Base-by-base conservation (phyloP, 1,140 invertebrate species). In the Drosophila kanapiae region DNA sequence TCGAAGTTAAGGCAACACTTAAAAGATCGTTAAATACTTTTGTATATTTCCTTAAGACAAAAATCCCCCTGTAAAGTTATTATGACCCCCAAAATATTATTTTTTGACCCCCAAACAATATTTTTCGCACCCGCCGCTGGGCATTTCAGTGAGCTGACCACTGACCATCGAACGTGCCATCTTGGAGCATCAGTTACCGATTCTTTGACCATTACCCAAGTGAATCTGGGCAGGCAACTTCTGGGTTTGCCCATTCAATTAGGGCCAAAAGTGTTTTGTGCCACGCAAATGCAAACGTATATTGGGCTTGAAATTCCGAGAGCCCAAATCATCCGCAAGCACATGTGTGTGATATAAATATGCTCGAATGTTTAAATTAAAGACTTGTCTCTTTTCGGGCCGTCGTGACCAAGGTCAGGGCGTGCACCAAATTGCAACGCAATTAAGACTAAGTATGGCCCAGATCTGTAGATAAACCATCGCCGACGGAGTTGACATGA, bases 341-440 rank as follows among this genome's bases (percentile, higher is more conserved):
- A 75, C 53, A 77, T 68, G 56, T 58, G 42, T 58, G 57, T 23
- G 64, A 67, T 59, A 67, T 29, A 40, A 58, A 76, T 64, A 64
- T 67, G 61, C 59, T 54, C 45, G 38, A 59, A 38, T 65, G 45
- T 33, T 75, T 49, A 51, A 38, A 57, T 65, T 77, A 43, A 49
- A 42, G 4, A 27, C 53, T 59, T 45, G 69, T 57, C 40, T 37
- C 42, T 40, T 27, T 58, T 53, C 29, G 33, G 33, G 23, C 11
- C 43, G 33, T 33, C 11, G 42, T 31, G 29, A 1, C 29, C 56
- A 79, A 59, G 75, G 75, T 54, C 65, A 56, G 18, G 38, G 51
- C 47, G 47, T 72, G 70, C 65, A 79, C 67, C 77, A 79, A 79
- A 79, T 69, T 79, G 68, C 67, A 79, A 56, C 68, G 75, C 77